Base-by-base conservation (phyloP, 2,888 invertebrate genomes). In the Pammene aurita region DNA sequence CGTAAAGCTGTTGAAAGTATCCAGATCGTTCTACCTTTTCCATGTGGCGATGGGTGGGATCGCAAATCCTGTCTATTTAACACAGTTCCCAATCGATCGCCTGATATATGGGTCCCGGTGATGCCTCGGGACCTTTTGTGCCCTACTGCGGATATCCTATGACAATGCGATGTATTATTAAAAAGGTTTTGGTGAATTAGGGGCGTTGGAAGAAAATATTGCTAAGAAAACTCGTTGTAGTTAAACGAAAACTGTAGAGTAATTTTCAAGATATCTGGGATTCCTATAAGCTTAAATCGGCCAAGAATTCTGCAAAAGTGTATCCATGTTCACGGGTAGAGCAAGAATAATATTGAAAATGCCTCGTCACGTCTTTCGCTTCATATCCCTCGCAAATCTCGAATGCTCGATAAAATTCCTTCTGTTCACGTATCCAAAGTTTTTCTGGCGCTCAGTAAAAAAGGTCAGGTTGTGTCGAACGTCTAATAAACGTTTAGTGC, bases 1-100 rank as follows among this genome's bases (percentile, higher is more conserved):
- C 7, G n/a, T 41, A 62, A 41, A 18, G 41, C 6, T 26, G 13
- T 18, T 18, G 48, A 13, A 48, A 26, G 2, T 26, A 10, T 41
- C 7, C 5, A 52, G 11, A 14, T 5, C 5, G 0, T 41, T 18
- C 16, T 41, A 13, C 41, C 52, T 18, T 62, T 62, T 41, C 38
- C 2, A 9, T n/a, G 9, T 1, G 50, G 44, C 7, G 7, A 26
- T 55, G 54, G 44, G 48, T 35, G 44, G 44, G 50, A 38, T 66
- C 52, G 52, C 64, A 60, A 65, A 69, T 69, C 65, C 69, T 46
- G 52, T 60, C 60, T 46, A 55, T 65, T 64, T 60, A 60, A 58
- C 63, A 65, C 69, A 60, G 58, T 60, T 60, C 60, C 7, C 44
- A 54, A 55, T 60, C 69, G 65, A 69, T 68, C 26, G 44, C 57